These are phyloP conservation scores for Elgaria multicarinata DNA, from an alignment of 2,113 vertebrate genomes.

Conservation along the genomic window DNA sequence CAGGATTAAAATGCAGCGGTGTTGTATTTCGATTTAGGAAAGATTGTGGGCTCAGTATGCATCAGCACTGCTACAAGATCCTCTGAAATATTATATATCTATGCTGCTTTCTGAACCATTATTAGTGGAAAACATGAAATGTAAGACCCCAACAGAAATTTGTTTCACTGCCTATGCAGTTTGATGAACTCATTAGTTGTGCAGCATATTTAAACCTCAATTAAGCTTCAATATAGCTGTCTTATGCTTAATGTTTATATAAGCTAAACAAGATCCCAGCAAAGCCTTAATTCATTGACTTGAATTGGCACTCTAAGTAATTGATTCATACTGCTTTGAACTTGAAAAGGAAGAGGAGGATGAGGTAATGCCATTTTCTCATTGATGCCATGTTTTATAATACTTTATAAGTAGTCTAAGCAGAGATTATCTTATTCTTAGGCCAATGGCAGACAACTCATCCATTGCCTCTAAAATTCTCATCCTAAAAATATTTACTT, in stretches of 20 bases:
- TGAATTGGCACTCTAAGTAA: not conserved
- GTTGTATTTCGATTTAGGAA: not conserved
- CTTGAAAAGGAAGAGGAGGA: not conserved
- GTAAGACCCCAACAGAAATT: not conserved
- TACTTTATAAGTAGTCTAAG: conserved; percentile 1
- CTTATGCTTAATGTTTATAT: conserved; percentile 59
- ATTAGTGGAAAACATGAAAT: conserved; percentile 35
- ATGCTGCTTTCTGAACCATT: rapidly evolving
- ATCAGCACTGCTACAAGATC: not conserved
- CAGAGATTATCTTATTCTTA: conserved; percentile 16
- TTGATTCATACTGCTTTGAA: not conserved
- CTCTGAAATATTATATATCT: not conserved
- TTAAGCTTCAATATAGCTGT: conserved; percentile 44
- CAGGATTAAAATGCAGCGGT: not conserved
- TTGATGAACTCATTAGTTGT: conserved; percentile 55
- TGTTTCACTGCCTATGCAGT: conserved; percentile 56
- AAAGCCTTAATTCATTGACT: conserved; percentile 31
- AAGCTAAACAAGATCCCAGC: conserved; percentile 29
- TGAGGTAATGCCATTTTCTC: not conserved
- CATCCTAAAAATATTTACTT: not conserved
- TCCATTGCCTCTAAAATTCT: conserved; percentile 14
- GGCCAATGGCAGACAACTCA: not conserved
- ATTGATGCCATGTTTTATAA: conserved; percentile 4
- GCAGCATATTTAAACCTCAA: conserved; percentile 60
- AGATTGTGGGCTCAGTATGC: not conserved